Conservation (phyloP, 2,113 vertebrate genomes). For the Meleagris gallopavo region DNA sequence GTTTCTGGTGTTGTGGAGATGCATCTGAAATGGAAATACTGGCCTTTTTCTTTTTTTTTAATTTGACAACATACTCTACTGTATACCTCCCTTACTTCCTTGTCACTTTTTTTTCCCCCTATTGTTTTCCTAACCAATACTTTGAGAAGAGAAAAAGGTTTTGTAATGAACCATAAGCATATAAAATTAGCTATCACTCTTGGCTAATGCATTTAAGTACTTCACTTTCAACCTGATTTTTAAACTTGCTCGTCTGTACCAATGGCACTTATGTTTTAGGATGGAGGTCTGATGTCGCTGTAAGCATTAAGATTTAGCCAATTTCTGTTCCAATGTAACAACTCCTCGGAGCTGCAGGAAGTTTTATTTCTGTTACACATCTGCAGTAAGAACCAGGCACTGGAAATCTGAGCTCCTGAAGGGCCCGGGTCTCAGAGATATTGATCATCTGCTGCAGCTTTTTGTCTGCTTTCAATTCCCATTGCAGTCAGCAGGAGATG, state of each 20-base stretch:
- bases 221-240: background rate
- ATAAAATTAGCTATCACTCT: background rate
- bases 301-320: background rate
- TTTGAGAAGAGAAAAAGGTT: background rate
- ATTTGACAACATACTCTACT: background rate
- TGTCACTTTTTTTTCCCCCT: background rate
- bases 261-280: background rate
- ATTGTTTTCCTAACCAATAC: background rate
- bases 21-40: background rate
- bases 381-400: constrained; percentile 16
- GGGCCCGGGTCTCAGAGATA: background rate
- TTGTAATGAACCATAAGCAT: background rate
- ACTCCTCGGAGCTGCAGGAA: background rate
- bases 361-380: constrained; percentile 47
- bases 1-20: background rate
- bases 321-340: background rate
- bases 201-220: background rate
- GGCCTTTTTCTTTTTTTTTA: background rate
- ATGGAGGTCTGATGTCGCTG: background rate
- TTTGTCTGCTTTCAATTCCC: constrained; percentile 38
- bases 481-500: background rate
- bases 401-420: constrained; percentile 45
- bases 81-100: background rate
- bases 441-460: constrained; percentile 26
- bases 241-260: background rate